Evolutionary conservation across 2,797 vertebrate genomes (phyloP).

Genomic region (Coregonus sp.): DNA sequence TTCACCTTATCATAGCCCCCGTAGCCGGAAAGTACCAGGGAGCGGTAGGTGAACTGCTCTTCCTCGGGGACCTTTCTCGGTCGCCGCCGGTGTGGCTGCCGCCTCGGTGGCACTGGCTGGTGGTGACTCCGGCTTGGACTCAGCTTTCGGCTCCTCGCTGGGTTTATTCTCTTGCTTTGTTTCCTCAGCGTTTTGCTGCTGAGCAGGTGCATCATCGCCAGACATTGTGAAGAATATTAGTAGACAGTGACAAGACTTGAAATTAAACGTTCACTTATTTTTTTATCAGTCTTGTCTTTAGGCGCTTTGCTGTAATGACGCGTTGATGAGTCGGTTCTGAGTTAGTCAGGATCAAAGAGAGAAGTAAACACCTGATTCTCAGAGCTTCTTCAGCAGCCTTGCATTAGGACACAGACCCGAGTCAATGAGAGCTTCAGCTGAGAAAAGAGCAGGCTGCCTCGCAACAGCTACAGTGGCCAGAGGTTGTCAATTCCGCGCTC

Average conservation of each 20-base stretch:
- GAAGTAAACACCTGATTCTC: conserved; percentile 37
- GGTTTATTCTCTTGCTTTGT: conserved; percentile 78
- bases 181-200: conserved; percentile 81
- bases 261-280: conserved; percentile 19
- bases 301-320: conserved; percentile 8
- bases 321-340: neutral
- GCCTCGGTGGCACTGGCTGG: conserved; percentile 41
- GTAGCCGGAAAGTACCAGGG: conserved; percentile 79
- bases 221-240: conserved; percentile 70
- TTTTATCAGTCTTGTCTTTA: conserved; percentile 4
- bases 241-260: conserved; percentile 44
- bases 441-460: conserved; percentile 58
- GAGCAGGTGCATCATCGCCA: conserved; percentile 83
- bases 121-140: conserved; percentile 71
- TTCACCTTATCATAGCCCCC: conserved; percentile 94
- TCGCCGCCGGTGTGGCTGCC: conserved; percentile 47
- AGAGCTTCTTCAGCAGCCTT: conserved; percentile 58
- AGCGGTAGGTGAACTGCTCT: conserved; percentile 78
- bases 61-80: conserved; percentile 76
- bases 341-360: conserved; percentile 24
- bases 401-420: conserved; percentile 49
- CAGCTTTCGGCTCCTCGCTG: conserved; percentile 75
- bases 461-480: conserved; percentile 72
- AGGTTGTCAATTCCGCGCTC: conserved; percentile 73
- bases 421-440: conserved; percentile 21